These are phyloP conservation scores for Spilosoma lubricipeda DNA, from an alignment of 2,888 invertebrate species.

Conservation along the genomic window DNA sequence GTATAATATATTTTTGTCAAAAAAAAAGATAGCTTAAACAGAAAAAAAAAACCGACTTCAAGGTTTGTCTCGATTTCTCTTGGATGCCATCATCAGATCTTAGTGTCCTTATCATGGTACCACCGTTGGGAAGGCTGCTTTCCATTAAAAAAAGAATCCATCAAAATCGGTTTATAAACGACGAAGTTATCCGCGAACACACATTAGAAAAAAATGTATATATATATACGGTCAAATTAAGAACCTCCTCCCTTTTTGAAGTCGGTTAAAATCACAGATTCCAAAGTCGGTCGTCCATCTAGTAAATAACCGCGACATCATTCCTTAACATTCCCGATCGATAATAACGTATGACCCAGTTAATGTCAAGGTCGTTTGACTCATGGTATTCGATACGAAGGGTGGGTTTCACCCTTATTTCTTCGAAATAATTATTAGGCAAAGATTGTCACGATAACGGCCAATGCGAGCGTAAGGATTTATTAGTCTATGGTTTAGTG, in stretches of 20 bases:
- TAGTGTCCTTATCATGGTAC: no score
- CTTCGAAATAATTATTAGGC: slow-evolving; percentile 8
- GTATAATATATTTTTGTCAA: neutral
- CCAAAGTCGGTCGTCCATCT: neutral
- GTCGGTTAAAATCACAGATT: neutral
- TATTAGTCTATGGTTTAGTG: slow-evolving; percentile 5
- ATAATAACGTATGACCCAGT: slow-evolving; percentile 12
- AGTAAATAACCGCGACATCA: neutral
- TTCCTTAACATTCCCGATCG: slow-evolving; percentile 7
- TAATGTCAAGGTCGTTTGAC: slow-evolving; percentile 20
- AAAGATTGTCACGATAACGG: slow-evolving; percentile 14
- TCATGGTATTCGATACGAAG: slow-evolving; percentile 19
- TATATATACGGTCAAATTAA: no score
- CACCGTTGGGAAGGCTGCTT: no score
- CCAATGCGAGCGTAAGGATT: slow-evolving; percentile 6
- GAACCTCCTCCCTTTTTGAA: no score
- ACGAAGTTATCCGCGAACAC: no score
- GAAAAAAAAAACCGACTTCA: no score
- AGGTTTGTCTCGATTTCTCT: no score
- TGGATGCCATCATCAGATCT: no score
- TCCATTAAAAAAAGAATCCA: no score
- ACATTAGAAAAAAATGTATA: no score
- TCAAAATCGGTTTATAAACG: no score
- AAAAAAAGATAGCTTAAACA: no score
- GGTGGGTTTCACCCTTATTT: neutral